Evolutionary conservation across 2,888 invertebrate species (phyloP).

Genomic region (Griposia aprilina): DNA sequence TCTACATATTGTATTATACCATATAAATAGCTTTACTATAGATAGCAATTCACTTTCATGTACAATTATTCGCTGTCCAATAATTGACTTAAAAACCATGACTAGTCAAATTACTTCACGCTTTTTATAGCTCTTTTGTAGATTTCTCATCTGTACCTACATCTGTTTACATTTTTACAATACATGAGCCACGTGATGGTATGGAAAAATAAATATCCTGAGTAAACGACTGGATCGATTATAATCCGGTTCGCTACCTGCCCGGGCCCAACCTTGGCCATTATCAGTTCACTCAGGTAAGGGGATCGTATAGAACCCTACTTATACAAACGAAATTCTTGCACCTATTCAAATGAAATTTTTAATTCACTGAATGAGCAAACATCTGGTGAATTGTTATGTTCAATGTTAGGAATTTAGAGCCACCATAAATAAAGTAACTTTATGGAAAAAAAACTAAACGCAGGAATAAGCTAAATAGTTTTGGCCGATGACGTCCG

Average conservation of each 20-base stretch:
- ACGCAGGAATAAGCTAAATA: constrained; percentile 19
- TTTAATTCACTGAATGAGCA: constrained; percentile 72
- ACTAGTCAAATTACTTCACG: constrained; percentile 16
- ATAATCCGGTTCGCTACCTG: constrained; percentile 85
- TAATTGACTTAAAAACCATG: constrained; percentile 2
- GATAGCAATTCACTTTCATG: not conserved
- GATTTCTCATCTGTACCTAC: constrained; percentile 27
- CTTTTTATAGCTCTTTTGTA: constrained; percentile 16
- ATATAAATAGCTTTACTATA: constrained; percentile 2
- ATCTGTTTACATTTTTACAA: constrained; percentile 53
- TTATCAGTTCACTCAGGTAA: constrained; percentile 85
- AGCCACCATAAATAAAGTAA: constrained; percentile 28
- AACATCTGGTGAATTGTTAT: constrained; percentile 72
- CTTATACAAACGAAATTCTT: constrained; percentile 74
- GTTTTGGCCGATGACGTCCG: constrained; percentile 29
- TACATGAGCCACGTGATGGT: constrained; percentile 50
- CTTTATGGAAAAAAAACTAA: constrained; percentile 26
- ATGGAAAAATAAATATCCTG: constrained; percentile 70
- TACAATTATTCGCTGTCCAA: not conserved
- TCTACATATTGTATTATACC: constrained; percentile 4
- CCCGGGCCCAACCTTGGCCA: constrained; percentile 76
- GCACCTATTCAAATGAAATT: constrained; percentile 70
- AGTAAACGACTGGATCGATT: constrained; percentile 77
- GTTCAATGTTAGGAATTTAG: constrained; percentile 36
- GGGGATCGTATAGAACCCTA: constrained; percentile 77